phyloP scores from a whole-genome alignment of 2,888 invertebrate genomes.

The Tipula confusa region DNA sequence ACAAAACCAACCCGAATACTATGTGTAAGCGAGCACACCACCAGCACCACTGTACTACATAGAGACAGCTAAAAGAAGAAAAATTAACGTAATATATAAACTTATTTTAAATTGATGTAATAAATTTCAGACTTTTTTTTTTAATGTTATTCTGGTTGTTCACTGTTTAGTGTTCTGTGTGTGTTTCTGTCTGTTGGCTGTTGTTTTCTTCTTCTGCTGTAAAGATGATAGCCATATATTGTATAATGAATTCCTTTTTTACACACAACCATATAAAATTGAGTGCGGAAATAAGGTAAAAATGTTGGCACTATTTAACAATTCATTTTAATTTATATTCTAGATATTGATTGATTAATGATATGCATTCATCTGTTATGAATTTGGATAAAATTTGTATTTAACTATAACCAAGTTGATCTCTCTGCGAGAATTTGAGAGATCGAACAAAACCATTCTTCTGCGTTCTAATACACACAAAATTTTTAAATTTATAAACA shows the following conservation, averaged over 20 bases:
- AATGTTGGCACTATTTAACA: neutral
- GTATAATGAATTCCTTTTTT: too few species aligned
- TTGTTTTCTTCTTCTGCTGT: neutral
- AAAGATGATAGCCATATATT: too few species aligned
- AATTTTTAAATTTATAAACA: too few species aligned
- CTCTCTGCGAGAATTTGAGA: too few species aligned
- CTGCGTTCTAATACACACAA: too few species aligned
- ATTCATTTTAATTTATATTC: neutral
- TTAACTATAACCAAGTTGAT: too few species aligned
- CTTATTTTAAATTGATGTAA: slow-evolving; percentile 26
- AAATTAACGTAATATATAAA: slow-evolving; percentile 29
- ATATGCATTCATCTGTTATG: too few species aligned
- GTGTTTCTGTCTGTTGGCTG: neutral
- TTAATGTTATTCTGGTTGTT: neutral
- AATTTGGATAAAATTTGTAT: too few species aligned
- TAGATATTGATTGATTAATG: neutral
- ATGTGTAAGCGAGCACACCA: neutral
- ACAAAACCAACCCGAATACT: neutral
- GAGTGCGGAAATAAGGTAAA: too few species aligned
- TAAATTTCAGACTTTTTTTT: neutral
- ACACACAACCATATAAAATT: too few species aligned
- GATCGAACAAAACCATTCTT: too few species aligned
- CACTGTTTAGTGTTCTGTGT: neutral
- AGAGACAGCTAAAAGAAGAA: slow-evolving; percentile 1
- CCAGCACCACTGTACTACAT: neutral